phyloP scores from a whole-genome alignment of 2,888 invertebrate genomes.

The Crematogaster levior region DNA sequence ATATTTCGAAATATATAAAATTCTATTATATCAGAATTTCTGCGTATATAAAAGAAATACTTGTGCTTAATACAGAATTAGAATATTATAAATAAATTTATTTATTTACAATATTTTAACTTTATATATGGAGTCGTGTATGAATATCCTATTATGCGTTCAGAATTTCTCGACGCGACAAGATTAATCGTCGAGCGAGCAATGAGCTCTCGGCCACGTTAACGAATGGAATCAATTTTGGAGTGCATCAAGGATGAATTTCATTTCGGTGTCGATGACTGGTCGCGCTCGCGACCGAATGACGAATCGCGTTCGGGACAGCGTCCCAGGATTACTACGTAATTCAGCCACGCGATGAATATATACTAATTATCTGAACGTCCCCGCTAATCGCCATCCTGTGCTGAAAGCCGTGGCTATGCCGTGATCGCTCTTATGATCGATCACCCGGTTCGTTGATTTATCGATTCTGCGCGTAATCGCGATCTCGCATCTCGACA shows the following conservation, averaged over 20 bases:
- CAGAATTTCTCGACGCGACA: slow-evolving; percentile 12
- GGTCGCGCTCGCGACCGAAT: slow-evolving; percentile 11
- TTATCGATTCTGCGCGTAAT: slow-evolving; percentile 61
- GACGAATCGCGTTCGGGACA: slow-evolving; percentile 58
- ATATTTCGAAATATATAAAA: background rate
- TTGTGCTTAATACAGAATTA: background rate
- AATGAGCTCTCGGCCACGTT: background rate
- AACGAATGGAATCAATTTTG: slow-evolving; percentile 44
- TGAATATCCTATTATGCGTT: background rate
- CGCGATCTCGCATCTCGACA: slow-evolving; percentile 59
- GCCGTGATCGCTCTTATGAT: slow-evolving; percentile 57
- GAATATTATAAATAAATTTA: background rate
- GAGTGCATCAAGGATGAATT: slow-evolving; percentile 33
- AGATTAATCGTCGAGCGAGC: slow-evolving; percentile 3
- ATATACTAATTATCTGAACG: slow-evolving; percentile 72
- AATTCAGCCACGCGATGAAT: slow-evolving; percentile 58
- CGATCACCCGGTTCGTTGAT: slow-evolving; percentile 59
- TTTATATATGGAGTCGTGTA: background rate
- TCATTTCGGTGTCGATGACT: slow-evolving; percentile 39
- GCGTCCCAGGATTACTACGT: slow-evolving; percentile 45
- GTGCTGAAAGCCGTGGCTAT: slow-evolving; percentile 11
- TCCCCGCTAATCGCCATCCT: slow-evolving; percentile 69
- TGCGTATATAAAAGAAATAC: background rate
- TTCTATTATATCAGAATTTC: background rate
- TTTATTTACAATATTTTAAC: background rate